Base-by-base conservation (phyloP, 1,140 invertebrate species). In the Lordiphosa clarofinis region DNA sequence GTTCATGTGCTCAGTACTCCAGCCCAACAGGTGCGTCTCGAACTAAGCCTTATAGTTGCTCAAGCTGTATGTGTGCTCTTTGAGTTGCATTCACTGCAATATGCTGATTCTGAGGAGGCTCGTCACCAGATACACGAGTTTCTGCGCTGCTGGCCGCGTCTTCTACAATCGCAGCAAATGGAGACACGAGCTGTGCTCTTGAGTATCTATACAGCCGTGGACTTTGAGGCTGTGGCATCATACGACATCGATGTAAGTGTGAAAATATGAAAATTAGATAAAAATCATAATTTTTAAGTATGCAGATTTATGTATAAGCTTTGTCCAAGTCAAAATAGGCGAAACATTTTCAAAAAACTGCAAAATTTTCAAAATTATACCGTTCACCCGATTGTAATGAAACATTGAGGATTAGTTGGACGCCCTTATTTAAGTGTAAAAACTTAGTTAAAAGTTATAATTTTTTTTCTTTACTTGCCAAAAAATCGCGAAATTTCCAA, bases 11-110 rank as follows among this genome's bases (percentile, higher is more conserved):
- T 82, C 0, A 39, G 36, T 12, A 1, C 5, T 10, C 9, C 10
- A 5, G 11, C 44, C 1, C 13, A 1, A 4, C 21, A 64, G 38
- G 53, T 60, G 8, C 39, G 36, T 2, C n/a, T 46, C 0, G 76
- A 84, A 24, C 33, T 82, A 5, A 47, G 56, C n/a, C 24, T 69
- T 10, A 56, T 82, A 7, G 54, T 42, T 2, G 73, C 68, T 1
- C 76, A 82, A 31, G 39, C 37, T 1, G 8, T 61, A 3, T 56
- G 37, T 42, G 69, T 66, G 0, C 11, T 76, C 3, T 69, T 76
- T 38, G 62, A 68, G 24, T 4, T 56, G 0, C 37, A 73, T 8
- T 56, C 42, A 8, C 12, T 31, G 0, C 15, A 65, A 10, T 82
- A 76, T 48, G 13, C 24, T 5, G 7, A 3, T 0, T 1, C 11